Percentiles rank a stretch among this genome's conserved stretches.
Conservation (phyloP, 1,140 invertebrate species). For the Heliothis virescens region DNA sequence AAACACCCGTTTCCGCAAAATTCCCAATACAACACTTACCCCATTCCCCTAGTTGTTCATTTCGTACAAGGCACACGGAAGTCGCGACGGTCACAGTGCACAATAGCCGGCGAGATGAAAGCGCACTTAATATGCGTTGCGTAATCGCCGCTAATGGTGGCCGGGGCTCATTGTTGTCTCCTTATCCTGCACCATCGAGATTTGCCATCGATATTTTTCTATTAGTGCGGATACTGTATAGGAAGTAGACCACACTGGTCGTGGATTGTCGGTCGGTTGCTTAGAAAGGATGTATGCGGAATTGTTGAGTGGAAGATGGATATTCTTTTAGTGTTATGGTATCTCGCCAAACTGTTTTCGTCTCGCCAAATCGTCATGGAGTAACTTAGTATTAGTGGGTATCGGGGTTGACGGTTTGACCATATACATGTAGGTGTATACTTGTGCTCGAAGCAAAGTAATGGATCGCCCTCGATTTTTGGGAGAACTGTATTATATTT, state of each 20-base stretch:
- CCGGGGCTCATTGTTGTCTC: conserved; percentile 49
- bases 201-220: conserved; percentile 22
- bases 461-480: no score
- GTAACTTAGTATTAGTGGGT: no score
- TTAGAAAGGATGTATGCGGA: no score
- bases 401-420: no score
- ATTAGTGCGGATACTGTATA: background rate
- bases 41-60: conserved; percentile 21
- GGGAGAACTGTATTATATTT: no score
- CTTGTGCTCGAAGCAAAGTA: no score
- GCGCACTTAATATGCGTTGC: conserved; percentile 78
- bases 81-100: conserved; percentile 59
- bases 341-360: no score
- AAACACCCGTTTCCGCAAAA: background rate
- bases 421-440: no score
- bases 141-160: conserved; percentile 74
- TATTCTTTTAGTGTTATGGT: no score
- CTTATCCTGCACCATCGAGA: conserved; percentile 38
- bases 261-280: no score
- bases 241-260: conserved; percentile 17
- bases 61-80: conserved; percentile 66
- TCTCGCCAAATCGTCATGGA: no score
- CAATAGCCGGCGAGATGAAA: conserved; percentile 82
- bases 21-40: conserved; percentile 46
- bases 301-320: no score